These are phyloP conservation scores for Microchrysa polita DNA, from an alignment of 2,888 invertebrate species.

Conservation along the genomic window DNA sequence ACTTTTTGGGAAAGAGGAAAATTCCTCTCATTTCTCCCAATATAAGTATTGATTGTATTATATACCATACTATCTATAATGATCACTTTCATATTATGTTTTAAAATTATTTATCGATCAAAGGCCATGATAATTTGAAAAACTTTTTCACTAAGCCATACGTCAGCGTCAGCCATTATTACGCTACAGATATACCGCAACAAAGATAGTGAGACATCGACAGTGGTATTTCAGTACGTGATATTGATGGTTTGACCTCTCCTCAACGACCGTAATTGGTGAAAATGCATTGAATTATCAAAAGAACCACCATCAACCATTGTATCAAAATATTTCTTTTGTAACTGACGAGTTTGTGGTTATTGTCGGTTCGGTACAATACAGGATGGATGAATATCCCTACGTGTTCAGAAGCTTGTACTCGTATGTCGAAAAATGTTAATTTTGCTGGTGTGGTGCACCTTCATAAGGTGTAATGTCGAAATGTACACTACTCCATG, in stretches of 20 bases:
- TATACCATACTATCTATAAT: neutral
- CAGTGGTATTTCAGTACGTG: too few species aligned
- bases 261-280: slow-evolving; percentile 36
- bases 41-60: neutral
- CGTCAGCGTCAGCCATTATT: neutral
- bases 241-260: neutral
- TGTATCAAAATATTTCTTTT: slow-evolving; percentile 33
- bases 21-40: too few species aligned
- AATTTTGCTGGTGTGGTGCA: slow-evolving; percentile 9
- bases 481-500: neutral
- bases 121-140: neutral
- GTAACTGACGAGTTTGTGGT: slow-evolving; percentile 39
- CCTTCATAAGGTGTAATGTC: neutral
- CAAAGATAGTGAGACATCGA: neutral
- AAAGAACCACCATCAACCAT: slow-evolving; percentile 31
- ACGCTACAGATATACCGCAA: neutral
- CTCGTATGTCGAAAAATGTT: neutral
- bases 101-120: slow-evolving; percentile 22
- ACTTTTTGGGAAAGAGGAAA: too few species aligned
- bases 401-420: neutral
- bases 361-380: neutral
- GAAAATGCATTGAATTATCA: slow-evolving; percentile 35
- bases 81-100: neutral
- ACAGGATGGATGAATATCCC: neutral
- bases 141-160: neutral